Conservation (phyloP, 2,797 vertebrate genomes). For the Aplochiton taeniatus region DNA sequence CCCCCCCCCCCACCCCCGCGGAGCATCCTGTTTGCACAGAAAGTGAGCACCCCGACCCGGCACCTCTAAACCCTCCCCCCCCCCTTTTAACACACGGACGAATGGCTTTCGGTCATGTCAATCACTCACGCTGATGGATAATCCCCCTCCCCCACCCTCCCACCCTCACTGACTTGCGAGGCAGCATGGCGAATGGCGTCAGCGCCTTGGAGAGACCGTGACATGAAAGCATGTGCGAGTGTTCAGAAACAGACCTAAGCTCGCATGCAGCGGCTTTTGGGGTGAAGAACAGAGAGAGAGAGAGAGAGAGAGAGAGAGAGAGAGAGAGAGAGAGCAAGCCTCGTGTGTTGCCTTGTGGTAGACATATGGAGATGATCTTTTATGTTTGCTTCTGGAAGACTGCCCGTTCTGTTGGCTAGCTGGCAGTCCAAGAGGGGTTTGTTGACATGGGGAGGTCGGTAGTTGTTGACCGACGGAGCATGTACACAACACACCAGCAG, state of each 20-base stretch:
- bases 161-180: slow-evolving; percentile 1
- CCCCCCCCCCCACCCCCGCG: not conserved
- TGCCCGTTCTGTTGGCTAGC: not conserved
- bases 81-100: slow-evolving; percentile 25
- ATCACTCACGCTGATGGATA: slow-evolving; percentile 9
- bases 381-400: not conserved
- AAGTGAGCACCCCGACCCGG: not conserved
- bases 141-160: not conserved
- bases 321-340: slow-evolving; percentile 2
- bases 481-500: slow-evolving; percentile 37
- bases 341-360: not conserved
- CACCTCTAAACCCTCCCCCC: not conserved
- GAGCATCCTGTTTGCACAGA: slow-evolving; percentile 3
- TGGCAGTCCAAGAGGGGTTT: not conserved
- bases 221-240: slow-evolving; percentile 34
- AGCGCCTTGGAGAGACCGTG: slow-evolving; percentile 9
- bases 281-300: not conserved
- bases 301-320: slow-evolving; percentile 1
- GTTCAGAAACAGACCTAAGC: slow-evolving; percentile 11
- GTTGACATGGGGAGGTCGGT: not conserved
- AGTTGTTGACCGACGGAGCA: slow-evolving; percentile 22
- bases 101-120: slow-evolving; percentile 10
- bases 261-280: slow-evolving; percentile 7
- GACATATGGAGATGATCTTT: slow-evolving; percentile 5
- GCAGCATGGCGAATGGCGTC: slow-evolving; percentile 26